Evolutionary conservation across 2,888 invertebrate genomes (phyloP), one percentile per base, ranked within the genome.

Genomic region (Carcina quercana): DNA sequence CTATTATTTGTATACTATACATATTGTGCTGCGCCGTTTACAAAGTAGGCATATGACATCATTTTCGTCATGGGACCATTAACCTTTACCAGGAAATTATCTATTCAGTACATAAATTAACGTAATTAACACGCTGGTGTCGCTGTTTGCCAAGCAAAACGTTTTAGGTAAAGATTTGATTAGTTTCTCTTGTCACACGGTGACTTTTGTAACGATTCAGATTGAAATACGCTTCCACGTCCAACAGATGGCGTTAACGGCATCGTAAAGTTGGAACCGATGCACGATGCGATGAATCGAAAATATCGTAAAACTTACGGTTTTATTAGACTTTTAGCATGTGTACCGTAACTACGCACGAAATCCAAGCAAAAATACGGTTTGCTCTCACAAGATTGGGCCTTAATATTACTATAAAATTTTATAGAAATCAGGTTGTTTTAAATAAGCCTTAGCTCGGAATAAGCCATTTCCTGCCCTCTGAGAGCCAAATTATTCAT

Each of bases 31-130:
- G n/a, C n/a, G n/a, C n/a, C n/a, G n/a, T n/a, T n/a, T n/a, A 11
- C 24, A 1, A 33, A 10, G 11, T 42, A 28, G 19, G 40, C 37
- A 35, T 42, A 54, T 59, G 59, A 55, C 56, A 53, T 61, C 54
- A 55, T 49, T 47, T 47, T 51, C 45, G 50, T 43, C 43, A 43
- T 40, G 22, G 50, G 63, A 49, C 45, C 60, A 53, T 55, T 58
- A 54, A 58, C 59, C 62, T 55, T 40, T 50, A 34, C 30, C 37
- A 43, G 41, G 40, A 52, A 53, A 48, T 45, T 31, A 38, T 38
- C 34, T 39, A 32, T 31, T 38, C 28, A 35, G 25, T 14, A 5
- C 14, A 34, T 28, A 28, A 30, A 19, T 22, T 25, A 25, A 30
- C 4, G 13, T 27, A 15, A 13, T 27, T 27, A 27, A n/a, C n/a